phyloP scores from a whole-genome alignment of 2,797 vertebrate species.

The Tauraco hartlaubi region DNA sequence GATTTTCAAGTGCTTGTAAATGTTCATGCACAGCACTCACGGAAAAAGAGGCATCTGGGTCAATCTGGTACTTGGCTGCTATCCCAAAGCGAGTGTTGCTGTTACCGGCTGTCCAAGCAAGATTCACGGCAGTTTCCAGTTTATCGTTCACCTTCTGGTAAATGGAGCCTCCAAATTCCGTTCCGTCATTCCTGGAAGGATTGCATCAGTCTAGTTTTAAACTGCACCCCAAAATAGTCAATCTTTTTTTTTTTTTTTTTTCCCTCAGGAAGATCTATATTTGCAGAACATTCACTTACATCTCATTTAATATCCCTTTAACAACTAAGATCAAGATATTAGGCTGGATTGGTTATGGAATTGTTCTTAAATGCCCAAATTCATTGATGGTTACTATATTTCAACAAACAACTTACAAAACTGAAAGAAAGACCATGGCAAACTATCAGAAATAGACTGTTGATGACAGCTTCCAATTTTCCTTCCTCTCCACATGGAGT shows the following conservation, averaged over 20 bases:
- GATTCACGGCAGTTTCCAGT: conserved; percentile 95
- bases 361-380: background rate
- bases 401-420: background rate
- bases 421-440: background rate
- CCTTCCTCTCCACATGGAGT: background rate
- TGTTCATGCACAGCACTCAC: conserved; percentile 79
- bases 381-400: background rate
- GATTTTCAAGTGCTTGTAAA: background rate
- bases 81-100: conserved; percentile 99
- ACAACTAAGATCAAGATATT: background rate
- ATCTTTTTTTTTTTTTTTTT: background rate
- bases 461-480: background rate
- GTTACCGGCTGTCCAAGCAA: conserved; percentile 98
- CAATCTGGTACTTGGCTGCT: conserved; percentile 97
- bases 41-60: conserved; percentile 93
- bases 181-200: conserved; percentile 92
- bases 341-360: background rate
- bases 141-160: conserved; percentile 98
- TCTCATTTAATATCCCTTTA: background rate
- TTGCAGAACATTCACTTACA: background rate
- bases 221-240: background rate
- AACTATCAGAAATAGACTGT: background rate
- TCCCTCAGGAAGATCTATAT: background rate
- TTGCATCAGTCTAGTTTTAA: background rate
- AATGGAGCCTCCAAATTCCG: conserved; percentile 97